Conservation (phyloP, 2,888 invertebrate species). For the Helobdella robusta region DNA sequence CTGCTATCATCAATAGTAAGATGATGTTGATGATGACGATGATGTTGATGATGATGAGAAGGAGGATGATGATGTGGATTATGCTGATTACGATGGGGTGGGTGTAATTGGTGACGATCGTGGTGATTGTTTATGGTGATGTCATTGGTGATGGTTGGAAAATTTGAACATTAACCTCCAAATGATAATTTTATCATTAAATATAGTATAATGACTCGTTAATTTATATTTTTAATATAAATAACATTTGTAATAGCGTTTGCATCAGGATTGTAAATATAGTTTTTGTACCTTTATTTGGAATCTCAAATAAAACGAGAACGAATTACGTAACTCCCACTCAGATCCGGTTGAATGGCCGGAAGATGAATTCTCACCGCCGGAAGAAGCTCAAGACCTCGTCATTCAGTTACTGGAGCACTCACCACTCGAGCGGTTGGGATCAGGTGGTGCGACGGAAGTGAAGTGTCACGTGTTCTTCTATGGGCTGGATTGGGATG, state of each 20-base stretch:
- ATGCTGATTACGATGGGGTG: too few relatives aligned
- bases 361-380: slow-evolving; percentile 75
- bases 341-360: slow-evolving; percentile 97
- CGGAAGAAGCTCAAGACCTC: slow-evolving; percentile 81
- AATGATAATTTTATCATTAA: too few relatives aligned
- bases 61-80: too few relatives aligned
- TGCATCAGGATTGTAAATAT: not conserved
- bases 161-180: too few relatives aligned
- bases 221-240: too few relatives aligned
- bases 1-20: slow-evolving; percentile 87
- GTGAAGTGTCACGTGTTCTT: slow-evolving; percentile 93
- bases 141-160: too few relatives aligned
- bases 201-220: too few relatives aligned
- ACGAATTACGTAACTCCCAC: not conserved
- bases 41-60: too few relatives aligned
- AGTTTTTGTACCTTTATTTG: not conserved
- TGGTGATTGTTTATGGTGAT: too few relatives aligned
- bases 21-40: too few relatives aligned
- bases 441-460: slow-evolving; percentile 66
- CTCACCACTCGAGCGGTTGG: slow-evolving; percentile 83
- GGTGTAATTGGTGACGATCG: too few relatives aligned
- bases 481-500: slow-evolving; percentile 86
- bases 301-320: not conserved
- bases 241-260: too few relatives aligned
- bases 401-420: slow-evolving; percentile 80